Evolutionary conservation across 2,888 invertebrate species (phyloP).

Genomic region (Agonopterix alstromeriana): DNA sequence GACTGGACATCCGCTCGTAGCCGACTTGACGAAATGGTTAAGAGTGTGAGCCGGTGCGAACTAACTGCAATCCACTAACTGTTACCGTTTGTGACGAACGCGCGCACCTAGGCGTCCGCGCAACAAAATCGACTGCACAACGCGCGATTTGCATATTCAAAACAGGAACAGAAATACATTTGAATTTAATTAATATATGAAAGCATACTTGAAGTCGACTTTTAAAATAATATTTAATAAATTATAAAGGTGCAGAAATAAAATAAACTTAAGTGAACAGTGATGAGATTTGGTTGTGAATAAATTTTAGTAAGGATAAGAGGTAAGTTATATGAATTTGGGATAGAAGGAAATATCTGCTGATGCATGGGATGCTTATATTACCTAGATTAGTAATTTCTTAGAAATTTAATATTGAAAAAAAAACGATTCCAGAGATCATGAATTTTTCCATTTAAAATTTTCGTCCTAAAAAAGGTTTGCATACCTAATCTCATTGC

Average conservation of each 20-base stretch:
- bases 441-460: no score
- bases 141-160: conserved; percentile 32
- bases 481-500: no score
- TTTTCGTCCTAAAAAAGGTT: no score
- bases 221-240: conserved; percentile 3
- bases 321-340: conserved; percentile 27
- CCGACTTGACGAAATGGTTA: conserved; percentile 58
- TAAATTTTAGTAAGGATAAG: conserved; percentile 24
- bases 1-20: conserved; percentile 39
- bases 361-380: no score
- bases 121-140: conserved; percentile 7
- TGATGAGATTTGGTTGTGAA: conserved; percentile 46
- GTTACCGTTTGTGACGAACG: conserved; percentile 53
- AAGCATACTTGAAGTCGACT: neutral
- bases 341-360: no score
- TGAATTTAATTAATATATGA: conserved; percentile 3
- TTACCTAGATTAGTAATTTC: no score
- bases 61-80: conserved; percentile 53
- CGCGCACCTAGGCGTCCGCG: conserved; percentile 30
- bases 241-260: conserved; percentile 19
- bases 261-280: conserved; percentile 23
- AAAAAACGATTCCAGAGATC: no score
- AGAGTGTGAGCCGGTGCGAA: conserved; percentile 50
- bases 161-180: conserved; percentile 15
- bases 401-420: no score